Evolutionary conservation across 1,140 invertebrate genomes (phyloP).

Genomic region (Dendrolimus kikuchii): DNA sequence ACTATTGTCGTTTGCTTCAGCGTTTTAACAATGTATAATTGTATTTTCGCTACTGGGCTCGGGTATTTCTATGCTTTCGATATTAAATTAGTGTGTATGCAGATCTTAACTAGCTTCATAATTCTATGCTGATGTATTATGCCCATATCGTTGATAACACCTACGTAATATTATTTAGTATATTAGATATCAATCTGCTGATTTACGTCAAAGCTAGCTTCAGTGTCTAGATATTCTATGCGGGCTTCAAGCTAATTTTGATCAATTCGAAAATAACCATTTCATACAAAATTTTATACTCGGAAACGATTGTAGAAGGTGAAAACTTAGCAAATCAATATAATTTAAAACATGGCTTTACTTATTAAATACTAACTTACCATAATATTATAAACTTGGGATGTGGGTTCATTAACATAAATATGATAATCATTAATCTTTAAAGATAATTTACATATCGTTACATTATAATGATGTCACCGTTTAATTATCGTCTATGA

Average conservation of each 20-base stretch:
- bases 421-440: no score
- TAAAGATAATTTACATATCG: no score
- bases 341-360: no score
- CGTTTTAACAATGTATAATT: constrained; percentile 62
- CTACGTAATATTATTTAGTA: constrained; percentile 56
- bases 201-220: constrained; percentile 65
- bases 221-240: constrained; percentile 69
- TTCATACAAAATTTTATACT: not conserved
- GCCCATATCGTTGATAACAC: constrained; percentile 59
- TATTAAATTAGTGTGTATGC: constrained; percentile 71
- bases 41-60: constrained; percentile 65
- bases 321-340: no score
- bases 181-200: constrained; percentile 64
- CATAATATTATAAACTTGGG: no score
- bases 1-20: constrained; percentile 68
- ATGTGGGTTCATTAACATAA: no score
- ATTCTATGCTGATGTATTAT: constrained; percentile 67
- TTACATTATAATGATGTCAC: no score
- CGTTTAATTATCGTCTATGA: no score
- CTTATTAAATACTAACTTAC: no score
- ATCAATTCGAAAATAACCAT: not conserved
- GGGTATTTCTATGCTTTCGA: constrained; percentile 70
- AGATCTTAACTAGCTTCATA: constrained; percentile 67
- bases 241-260: constrained; percentile 66
- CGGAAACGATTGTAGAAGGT: no score